Conservation (phyloP, 1,140 invertebrate genomes). For the Megathymus violae region DNA sequence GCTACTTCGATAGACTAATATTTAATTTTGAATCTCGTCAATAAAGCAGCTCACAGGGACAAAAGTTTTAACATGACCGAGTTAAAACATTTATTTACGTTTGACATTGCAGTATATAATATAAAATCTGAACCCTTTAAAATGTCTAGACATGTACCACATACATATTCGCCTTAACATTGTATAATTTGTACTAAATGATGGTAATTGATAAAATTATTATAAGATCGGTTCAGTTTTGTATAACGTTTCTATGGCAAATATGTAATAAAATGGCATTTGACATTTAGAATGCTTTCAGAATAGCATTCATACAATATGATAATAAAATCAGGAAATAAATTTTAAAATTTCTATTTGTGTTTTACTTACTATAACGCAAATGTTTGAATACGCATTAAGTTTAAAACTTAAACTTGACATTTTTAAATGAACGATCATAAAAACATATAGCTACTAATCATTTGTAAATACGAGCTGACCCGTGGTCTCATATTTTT, state of each 20-base stretch:
- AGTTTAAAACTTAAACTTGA: not conserved
- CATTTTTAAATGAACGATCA: not conserved
- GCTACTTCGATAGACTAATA: not conserved
- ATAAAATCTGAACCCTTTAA: conserved; percentile 38
- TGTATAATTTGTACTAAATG: conserved; percentile 59
- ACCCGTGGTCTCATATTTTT: conserved; percentile 1
- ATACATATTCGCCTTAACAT: conserved; percentile 54
- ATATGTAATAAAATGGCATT: conserved; percentile 77
- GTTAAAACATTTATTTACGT: conserved; percentile 23
- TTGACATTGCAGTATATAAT: conserved; percentile 39
- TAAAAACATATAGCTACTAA: too few relatives aligned
- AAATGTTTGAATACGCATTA: not conserved
- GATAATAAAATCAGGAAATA: conserved; percentile 79
- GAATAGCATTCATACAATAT: conserved; percentile 75
- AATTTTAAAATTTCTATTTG: conserved; percentile 66
- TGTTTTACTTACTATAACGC: conserved; percentile 50
- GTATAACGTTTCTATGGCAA: conserved; percentile 78
- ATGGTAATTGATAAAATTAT: conserved; percentile 57
- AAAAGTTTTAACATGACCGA: conserved; percentile 25
- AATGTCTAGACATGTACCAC: conserved; percentile 37
- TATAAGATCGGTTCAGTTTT: conserved; percentile 79
- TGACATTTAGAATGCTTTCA: conserved; percentile 74
- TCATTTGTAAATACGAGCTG: not conserved
- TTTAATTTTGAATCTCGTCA: conserved; percentile 33
- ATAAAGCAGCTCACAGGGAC: not conserved